Evolutionary conservation across 2,113 vertebrate species (phyloP), one percentile per base, ranked within the genome.

Genomic region (Forbesichthys papilliferus): DNA sequence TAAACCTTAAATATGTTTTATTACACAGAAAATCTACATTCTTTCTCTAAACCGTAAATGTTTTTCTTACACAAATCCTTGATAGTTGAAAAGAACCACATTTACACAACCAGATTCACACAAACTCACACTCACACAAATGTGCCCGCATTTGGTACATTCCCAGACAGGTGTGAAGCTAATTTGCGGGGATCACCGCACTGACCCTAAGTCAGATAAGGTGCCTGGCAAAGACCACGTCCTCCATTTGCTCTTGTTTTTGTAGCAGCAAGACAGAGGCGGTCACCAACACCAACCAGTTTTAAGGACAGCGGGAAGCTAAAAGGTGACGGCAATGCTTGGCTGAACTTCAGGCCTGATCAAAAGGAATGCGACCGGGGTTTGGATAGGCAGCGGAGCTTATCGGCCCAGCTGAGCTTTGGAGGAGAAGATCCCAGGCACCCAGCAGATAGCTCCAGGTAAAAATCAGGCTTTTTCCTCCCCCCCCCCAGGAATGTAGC

Each of bases 241-340:
- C 87, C 90, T 89, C 91, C 72, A 92, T 93, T 93, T 92, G 87
- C 90, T 91, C 86, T 81, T 86, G 87, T 90, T 91, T 86, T 89
- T 91, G 82, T 82, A 85, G 80, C 74, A 79, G 81, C 71, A 78
- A 79, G 88, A 84, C 81, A 59, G 68, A 78, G 71, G 79, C 78
- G 68, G 59, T 77, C 82, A 74, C 74, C 74, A 69, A 69, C 78
- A 74, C 74, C 74, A 69, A 69, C 78, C 78, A 77, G 88, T 83
- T 42, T 89, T 90, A 91, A 80, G 78, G 79, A 83, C 81, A 80
- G 68, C 46, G 33, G 78, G 75, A 53, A 63, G 91, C 79, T 88
- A 84, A 91, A 90, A 92, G 91, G 90, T 92, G 90, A 93, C 86
- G 48, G 83, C 68, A 79, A 89, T 56, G 80, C 89, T 91, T 71